A percentile compares a stretch with the other conserved stretches of the same genome.
phyloP scores from a whole-genome alignment of 2,797 vertebrate genomes.

The Basileuterus tristriatus region DNA sequence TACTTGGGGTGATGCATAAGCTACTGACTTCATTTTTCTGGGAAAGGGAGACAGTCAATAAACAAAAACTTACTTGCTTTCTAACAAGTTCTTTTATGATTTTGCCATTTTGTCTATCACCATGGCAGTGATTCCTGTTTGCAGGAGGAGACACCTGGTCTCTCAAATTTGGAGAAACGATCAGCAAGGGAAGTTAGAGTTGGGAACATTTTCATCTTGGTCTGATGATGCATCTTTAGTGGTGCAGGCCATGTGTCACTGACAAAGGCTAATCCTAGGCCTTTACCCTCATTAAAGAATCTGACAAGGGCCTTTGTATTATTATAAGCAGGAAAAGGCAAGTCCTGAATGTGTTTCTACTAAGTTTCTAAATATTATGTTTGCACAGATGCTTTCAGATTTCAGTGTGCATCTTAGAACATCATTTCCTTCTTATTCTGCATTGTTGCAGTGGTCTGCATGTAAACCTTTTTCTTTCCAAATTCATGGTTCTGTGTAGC shows the following conservation, averaged over 20 bases:
- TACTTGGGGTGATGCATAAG: neutral
- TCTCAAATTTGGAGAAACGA: neutral
- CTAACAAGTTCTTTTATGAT: neutral
- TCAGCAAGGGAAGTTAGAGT: neutral
- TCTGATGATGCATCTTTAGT: neutral
- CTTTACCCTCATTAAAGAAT: neutral
- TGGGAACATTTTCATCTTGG: neutral
- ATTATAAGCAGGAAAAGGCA: neutral
- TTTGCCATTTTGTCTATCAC: neutral
- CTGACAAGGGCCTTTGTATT: neutral
- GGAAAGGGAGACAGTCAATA: neutral
- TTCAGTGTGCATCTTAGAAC: neutral
- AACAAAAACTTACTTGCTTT: neutral
- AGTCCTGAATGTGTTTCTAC: neutral
- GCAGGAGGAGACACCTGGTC: neutral
- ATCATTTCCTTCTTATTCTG: neutral
- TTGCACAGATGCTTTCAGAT: neutral
- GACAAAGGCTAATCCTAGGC: neutral
- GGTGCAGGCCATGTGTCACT: neutral
- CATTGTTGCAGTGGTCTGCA: neutral
- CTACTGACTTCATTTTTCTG: neutral
- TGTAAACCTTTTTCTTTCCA: neutral
- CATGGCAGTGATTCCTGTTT: neutral
- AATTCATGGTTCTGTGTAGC: rapidly evolving
- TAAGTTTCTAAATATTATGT: rapidly evolving